Percentiles rank a stretch among this genome's conserved stretches.
Evolutionary conservation across 2,888 invertebrate genomes (phyloP).

Genomic region (Ctena decussata): DNA sequence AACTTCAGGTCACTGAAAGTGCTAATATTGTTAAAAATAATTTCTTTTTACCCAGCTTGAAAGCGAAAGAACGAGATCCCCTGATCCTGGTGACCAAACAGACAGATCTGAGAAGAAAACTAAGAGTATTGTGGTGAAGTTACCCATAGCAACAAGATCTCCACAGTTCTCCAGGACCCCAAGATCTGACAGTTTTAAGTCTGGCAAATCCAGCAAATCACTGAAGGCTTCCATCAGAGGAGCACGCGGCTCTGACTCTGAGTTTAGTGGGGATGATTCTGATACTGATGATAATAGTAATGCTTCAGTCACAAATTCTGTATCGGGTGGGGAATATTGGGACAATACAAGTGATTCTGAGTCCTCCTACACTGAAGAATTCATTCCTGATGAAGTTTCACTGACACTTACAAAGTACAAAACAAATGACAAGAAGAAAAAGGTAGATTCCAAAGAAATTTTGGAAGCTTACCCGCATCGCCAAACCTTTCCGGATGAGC

Average conservation of each 20-base stretch:
- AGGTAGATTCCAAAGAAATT: too few relatives aligned
- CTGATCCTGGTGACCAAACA: background rate
- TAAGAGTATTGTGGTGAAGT: background rate
- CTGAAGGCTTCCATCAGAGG: constrained; percentile 2
- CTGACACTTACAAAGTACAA: constrained; percentile 33
- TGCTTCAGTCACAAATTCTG: background rate
- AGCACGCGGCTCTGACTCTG: background rate
- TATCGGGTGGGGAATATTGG: background rate
- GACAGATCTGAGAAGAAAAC: background rate
- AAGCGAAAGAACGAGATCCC: background rate
- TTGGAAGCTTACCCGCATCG: background rate
- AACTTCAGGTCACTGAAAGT: too few relatives aligned
- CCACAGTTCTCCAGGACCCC: background rate
- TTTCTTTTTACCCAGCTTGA: background rate
- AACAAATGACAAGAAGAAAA: background rate
- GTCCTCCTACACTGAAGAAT: background rate
- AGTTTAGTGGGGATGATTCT: background rate
- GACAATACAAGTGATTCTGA: background rate
- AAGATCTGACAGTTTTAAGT: background rate
- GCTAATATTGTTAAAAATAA: too few relatives aligned
- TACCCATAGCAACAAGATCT: background rate
- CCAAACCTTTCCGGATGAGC: background rate
- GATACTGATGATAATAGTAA: background rate
- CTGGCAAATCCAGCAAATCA: background rate
- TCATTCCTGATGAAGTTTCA: constrained; percentile 21